Base-by-base conservation (phyloP, 2,888 invertebrate species). In the Meloe dianella region DNA sequence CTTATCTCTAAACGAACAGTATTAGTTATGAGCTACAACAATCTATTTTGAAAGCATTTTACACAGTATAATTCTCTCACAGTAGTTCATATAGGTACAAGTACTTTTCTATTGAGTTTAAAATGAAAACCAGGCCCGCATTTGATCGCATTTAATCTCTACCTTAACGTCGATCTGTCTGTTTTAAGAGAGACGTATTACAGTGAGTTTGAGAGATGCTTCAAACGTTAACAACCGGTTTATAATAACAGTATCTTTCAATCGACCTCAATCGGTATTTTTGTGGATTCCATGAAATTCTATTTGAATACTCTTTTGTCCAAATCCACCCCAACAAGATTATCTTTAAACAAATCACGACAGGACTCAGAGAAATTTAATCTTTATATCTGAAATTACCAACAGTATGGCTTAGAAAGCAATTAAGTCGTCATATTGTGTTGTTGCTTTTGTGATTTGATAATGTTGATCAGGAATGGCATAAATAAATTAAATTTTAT, bases 301-400 rank as follows among this genome's bases (percentile, higher is more conserved):
- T 7, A 41, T 41, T 41, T 41, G 17, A 41, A 41, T 41, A 17
- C 0, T 17, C 41, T 41, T n/a, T 12, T 12, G 17, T n/a, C 14
- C 14, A 2, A 35, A 35, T 35, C 35, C 35, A 14, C 35, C 41
- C n/a, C 17, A 3, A 41, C 10, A 3, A 8, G 17, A 17, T 41
- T 41, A 41, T 41, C 41, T 41, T 41, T 17, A n/a, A 41, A 41
- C 41, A 41, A 41, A 41, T 41, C 41, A 41, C 17, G 17, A 41
- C 41, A 17, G 41, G 17, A 41, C 17, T 41, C 10, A 10, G 17
- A 41, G 41, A 41, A 41, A 41, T 41, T 41, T 41, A 41, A 41
- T 41, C 41, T 41, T n/a, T 17, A n/a, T 4, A n/a, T 41, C 41
- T 41, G 7, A 17, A 41, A 41, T 41, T 41, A 41, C 41, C 10